phyloP scores from a whole-genome alignment of 2,113 vertebrate genomes.

The Hoplias malabaricus region DNA sequence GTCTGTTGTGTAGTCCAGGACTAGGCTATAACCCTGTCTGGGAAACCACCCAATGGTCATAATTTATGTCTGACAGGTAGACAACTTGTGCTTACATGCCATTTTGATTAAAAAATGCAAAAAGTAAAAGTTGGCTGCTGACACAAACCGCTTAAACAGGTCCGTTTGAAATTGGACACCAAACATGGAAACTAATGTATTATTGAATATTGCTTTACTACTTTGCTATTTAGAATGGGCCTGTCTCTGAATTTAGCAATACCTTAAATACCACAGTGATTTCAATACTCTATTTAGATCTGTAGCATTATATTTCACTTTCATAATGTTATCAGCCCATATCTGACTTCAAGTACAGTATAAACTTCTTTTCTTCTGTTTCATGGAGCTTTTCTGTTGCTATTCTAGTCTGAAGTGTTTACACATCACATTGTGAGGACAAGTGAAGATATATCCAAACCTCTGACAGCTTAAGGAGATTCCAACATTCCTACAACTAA shows the following conservation, averaged over 20 bases:
- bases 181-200: background rate
- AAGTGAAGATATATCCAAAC: slow-evolving; percentile 11
- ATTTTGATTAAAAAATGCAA: too few species aligned
- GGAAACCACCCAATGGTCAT: too few species aligned
- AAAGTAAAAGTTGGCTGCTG: too few species aligned
- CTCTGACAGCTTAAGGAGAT: slow-evolving; percentile 46
- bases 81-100: too few species aligned
- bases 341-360: background rate
- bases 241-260: background rate
- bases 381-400: background rate
- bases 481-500: slow-evolving; percentile 46
- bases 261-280: background rate
- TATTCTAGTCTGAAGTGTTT: slow-evolving; percentile 24
- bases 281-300: background rate
- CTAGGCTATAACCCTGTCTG: too few species aligned
- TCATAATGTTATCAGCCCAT: background rate
- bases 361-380: background rate
- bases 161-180: background rate
- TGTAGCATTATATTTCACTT: background rate
- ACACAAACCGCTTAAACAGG: too few species aligned
- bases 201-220: too few species aligned
- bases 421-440: slow-evolving; percentile 39
- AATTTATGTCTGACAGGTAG: too few species aligned
- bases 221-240: too few species aligned
- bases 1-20: too few species aligned